Evolutionary conservation across 1,140 invertebrate genomes (phyloP).

Genomic region (Odontomachus brunneus): DNA sequence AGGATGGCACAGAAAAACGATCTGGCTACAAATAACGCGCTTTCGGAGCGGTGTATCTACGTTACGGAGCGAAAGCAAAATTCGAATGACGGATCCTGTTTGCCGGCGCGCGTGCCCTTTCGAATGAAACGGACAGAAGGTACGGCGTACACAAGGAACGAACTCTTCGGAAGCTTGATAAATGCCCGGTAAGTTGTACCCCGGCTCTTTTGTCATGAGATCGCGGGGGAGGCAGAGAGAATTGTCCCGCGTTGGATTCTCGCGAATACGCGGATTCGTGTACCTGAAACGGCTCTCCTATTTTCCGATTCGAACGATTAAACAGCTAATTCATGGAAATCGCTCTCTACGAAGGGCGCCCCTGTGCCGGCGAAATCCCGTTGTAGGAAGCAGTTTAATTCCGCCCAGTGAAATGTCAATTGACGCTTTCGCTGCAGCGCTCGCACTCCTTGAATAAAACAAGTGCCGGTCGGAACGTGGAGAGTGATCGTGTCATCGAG

Average conservation of each 20-base stretch:
- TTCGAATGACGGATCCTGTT: constrained; percentile 36
- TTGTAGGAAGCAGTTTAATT: constrained; percentile 7
- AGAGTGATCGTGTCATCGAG: too few relatives aligned
- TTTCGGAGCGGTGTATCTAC: constrained; percentile 25
- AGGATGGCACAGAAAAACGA: not conserved
- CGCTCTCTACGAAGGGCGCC: not conserved
- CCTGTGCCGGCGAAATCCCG: not conserved
- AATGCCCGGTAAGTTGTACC: constrained; percentile 22
- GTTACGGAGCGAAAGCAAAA: not conserved
- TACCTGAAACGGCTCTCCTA: not conserved
- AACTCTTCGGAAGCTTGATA: constrained; percentile 43
- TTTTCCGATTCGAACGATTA: constrained; percentile 26
- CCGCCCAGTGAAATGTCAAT: constrained; percentile 1
- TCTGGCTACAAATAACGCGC: constrained; percentile 11
- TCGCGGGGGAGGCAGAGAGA: too few relatives aligned
- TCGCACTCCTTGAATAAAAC: too few relatives aligned
- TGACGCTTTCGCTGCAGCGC: too few relatives aligned
- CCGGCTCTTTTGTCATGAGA: constrained; percentile 23
- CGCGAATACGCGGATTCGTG: not conserved
- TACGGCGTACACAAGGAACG: not conserved
- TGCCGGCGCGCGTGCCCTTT: constrained; percentile 8
- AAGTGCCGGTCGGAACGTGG: too few relatives aligned
- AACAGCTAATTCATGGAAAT: constrained; percentile 38
- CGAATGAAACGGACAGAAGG: constrained; percentile 1
- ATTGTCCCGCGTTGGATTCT: not conserved